Evolutionary conservation across 2,888 invertebrate genomes (phyloP), one percentile per base, ranked within the genome.

Genomic region (Pseudoips prasinana): DNA sequence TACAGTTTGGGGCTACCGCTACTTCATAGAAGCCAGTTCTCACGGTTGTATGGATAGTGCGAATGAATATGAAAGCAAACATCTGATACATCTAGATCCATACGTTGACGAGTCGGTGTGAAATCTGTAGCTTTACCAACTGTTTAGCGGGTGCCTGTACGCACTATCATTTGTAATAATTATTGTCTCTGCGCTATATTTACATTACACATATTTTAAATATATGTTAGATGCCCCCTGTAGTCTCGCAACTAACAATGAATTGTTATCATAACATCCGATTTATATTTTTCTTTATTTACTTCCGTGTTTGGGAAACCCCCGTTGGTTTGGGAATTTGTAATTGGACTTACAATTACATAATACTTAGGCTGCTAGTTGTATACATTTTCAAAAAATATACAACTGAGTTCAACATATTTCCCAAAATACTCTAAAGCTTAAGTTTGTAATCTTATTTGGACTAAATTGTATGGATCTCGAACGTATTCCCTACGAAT

Each of bases 71-170:
- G 76, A 86, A 75, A 79, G 82, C 73, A 87, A 86, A 87, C 78
- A 86, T 75, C 73, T 67, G 78, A 78, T 82, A 78, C 74, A 87
- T 87, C 88, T 85, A 88, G 88, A 88, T 88, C 87, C 88, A 88
- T 88, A 87, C 76, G 85, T 87, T 88, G 86, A 73, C 87, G 82
- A 73, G 76, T 82, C 80, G 74, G 88, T 87, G 88, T 87, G 88
- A 88, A 88, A 86, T 85, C 78, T 88, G 78, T 86, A 86, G 81
- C 87, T 87, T 87, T 87, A 84, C 88, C 73, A 74, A 86, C 84
- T 87, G 80, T 87, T 88, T 88, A 88, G 87, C 87, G 70, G 81
- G 54, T 72, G 72, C 49, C 64, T 65, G 73, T 82, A 82, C 83
- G 76, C 73, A 77, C 82, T 83, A 87, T 87, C 87, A 86, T 86